phyloP scores from a whole-genome alignment of 2,113 vertebrate species.

The Guaruba guarouba region DNA sequence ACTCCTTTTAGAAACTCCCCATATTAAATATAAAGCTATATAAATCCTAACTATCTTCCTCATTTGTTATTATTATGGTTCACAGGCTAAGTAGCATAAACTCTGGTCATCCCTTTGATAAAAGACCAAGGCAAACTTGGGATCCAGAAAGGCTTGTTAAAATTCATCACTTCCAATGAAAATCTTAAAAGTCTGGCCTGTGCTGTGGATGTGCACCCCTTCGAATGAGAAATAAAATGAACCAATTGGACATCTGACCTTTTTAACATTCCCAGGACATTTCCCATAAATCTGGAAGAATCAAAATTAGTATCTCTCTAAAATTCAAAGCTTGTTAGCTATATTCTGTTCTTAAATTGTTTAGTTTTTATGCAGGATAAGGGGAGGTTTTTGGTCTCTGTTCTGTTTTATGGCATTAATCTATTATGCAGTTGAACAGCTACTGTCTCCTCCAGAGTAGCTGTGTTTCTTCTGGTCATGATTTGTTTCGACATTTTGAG shows the following conservation, averaged over 20 bases:
- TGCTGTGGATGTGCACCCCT: background rate
- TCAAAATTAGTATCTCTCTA: background rate
- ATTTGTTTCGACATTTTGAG: background rate
- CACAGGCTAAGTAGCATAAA: conserved; percentile 1
- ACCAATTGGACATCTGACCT: background rate
- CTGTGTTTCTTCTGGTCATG: background rate
- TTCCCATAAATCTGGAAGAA: background rate
- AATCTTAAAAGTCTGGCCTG: background rate
- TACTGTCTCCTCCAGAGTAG: background rate
- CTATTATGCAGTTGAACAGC: background rate
- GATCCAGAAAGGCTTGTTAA: conserved; percentile 6
- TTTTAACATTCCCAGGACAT: background rate
- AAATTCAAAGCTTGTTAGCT: background rate
- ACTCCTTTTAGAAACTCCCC: conserved; percentile 40
- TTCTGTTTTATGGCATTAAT: background rate
- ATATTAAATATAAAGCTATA: conserved; percentile 29
- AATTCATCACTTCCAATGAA: background rate
- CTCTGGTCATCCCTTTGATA: background rate
- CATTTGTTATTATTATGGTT: background rate
- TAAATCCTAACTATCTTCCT: conserved; percentile 5
- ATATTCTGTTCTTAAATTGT: background rate
- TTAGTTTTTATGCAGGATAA: background rate
- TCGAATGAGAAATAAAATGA: background rate
- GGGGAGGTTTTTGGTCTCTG: background rate
- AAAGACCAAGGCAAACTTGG: background rate